Evolutionary conservation across 2,113 vertebrate genomes (phyloP).

Genomic region (Sinosuthora webbiana): DNA sequence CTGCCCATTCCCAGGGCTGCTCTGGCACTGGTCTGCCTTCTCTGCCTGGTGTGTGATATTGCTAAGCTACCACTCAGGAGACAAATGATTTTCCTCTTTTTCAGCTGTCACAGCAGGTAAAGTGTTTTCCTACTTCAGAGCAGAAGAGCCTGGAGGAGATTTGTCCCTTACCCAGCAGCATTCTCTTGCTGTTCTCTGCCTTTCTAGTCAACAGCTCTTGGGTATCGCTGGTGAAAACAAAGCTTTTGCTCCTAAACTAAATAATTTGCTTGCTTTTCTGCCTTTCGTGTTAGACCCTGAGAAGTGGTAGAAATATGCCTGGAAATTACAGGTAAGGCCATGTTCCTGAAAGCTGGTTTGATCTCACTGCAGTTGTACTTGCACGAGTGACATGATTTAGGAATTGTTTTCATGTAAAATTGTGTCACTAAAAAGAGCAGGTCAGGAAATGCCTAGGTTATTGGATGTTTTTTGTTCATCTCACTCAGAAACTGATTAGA

Average conservation of each 20-base stretch:
- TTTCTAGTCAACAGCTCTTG: neutral
- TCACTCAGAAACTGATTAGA: neutral
- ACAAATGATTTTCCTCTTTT: neutral
- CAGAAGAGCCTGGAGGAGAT: neutral
- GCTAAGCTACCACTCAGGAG: neutral
- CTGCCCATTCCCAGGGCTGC: neutral
- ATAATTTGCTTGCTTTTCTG: neutral
- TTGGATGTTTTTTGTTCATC: neutral
- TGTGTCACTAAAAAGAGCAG: neutral
- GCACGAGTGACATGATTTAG: neutral
- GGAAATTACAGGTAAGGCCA: neutral
- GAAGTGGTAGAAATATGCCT: neutral
- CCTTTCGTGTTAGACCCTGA: neutral
- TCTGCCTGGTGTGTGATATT: neutral
- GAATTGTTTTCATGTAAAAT: neutral
- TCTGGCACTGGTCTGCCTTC: neutral
- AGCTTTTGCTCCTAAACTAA: neutral
- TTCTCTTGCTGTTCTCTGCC: neutral
- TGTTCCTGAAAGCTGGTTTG: fast-evolving
- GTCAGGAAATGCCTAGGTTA: neutral
- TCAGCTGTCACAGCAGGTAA: neutral
- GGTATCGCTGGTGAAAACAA: neutral
- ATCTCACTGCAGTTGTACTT: neutral
- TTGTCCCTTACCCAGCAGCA: neutral
- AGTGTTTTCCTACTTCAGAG: neutral